Evolutionary conservation across 64 coral and sea anemone genomes (phyloP), one percentile per base, ranked within the genome.

Genomic region (Platygyra sinensis): DNA sequence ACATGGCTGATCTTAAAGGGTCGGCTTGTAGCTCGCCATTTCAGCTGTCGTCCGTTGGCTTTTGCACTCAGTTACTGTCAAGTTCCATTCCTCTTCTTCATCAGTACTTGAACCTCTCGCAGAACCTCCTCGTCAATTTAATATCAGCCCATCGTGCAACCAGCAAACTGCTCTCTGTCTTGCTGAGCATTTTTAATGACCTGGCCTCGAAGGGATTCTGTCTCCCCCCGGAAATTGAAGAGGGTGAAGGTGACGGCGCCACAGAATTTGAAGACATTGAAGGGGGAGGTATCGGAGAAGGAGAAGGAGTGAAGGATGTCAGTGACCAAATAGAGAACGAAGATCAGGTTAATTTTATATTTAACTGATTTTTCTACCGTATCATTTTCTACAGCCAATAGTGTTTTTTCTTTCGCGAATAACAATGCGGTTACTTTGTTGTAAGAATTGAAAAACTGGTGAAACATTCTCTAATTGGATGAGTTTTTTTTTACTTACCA

Each of bases 311-410:
- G 12, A 99, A 99, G 75, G 97, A 99, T 88, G 97, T 99, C 67
- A 95, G 93, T 67, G 97, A 99, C 86, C 93, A 99, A 69, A 99
- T 99, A 73, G 97, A 99, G 67, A 89, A 86, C n/a, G 97, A 99
- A 20, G 97, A 99, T 32, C 97, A 99, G 94, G 97, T 99, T 16
- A 10, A 9, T 57, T 36, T 57, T 15, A 57, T 57, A 14, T 57
- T 57, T 16, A 57, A 14, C 15, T 57, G 0, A 14, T 57, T 57
- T 57, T 57, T 57, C 54, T 46, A 46, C 42, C 6, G 0, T 57
- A 57, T 9, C 54, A 57, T 46, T 46, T 46, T 5, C 42, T 5
- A 6, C n/a, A 46, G 42, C 42, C 42, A 8, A 46, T 46, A 6
- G 5, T 46, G 6, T 46, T 46, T 39, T 46, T 46, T 46, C 7